Percentiles rank a stretch among this genome's conserved stretches.
phyloP scores from a whole-genome alignment of 2,113 vertebrate genomes.

The Rhea pennata region DNA sequence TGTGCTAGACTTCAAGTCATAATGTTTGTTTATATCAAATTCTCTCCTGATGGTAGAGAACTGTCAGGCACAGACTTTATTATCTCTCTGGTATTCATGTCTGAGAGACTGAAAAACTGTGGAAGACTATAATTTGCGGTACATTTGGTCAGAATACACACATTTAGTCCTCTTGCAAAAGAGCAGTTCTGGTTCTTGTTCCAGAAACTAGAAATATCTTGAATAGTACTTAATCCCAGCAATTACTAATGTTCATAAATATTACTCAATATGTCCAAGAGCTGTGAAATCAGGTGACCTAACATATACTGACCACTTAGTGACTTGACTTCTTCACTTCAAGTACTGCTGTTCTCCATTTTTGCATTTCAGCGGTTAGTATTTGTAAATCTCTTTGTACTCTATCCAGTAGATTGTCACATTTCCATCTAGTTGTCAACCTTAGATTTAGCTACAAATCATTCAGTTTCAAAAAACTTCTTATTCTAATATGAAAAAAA shows the following conservation, averaged over 20 bases:
- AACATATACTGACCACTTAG: neutral
- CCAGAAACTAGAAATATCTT: neutral
- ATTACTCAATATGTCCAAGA: neutral
- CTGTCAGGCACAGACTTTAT: neutral
- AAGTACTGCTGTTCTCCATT: neutral
- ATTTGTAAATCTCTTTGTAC: neutral
- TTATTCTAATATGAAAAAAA: neutral
- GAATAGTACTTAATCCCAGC: neutral
- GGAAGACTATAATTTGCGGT: neutral
- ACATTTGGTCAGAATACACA: neutral
- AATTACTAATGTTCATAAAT: neutral
- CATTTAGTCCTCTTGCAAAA: neutral
- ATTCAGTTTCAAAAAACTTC: neutral
- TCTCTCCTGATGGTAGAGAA: neutral
- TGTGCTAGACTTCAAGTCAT: neutral
- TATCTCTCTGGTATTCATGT: neutral
- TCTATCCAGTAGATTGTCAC: neutral
- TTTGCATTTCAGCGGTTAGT: neutral
- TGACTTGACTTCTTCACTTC: neutral
- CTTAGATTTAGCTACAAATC: neutral
- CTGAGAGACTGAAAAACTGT: neutral
- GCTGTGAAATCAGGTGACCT: neutral
- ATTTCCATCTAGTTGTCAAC: neutral
- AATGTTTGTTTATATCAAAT: slow-evolving; percentile 20
- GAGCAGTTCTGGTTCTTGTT: neutral